Evolutionary conservation across 2,888 invertebrate genomes (phyloP).

Genomic region (Andrena chrysosceles): DNA sequence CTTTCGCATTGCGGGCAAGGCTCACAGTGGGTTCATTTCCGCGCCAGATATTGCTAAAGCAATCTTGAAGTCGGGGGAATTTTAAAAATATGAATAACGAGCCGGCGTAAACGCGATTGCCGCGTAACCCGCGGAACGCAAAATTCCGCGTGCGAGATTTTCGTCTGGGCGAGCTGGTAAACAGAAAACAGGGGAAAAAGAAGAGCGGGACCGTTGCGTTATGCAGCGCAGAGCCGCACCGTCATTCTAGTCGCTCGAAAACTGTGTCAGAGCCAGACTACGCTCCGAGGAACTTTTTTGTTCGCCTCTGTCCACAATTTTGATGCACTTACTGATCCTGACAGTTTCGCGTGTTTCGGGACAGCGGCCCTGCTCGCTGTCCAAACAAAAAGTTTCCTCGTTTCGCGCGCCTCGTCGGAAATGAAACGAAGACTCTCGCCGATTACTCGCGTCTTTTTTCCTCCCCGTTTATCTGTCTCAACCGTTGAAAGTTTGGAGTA

Average conservation of each 20-base stretch:
- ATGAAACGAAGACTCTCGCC: conserved; percentile 37
- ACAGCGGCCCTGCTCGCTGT: conserved; percentile 28
- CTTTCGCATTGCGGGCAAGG: background rate
- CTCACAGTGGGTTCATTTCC: background rate
- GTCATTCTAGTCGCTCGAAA: conserved; percentile 35
- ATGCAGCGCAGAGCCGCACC: conserved; percentile 14
- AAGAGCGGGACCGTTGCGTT: conserved; percentile 12
- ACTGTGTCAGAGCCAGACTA: conserved; percentile 57
- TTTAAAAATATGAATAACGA: background rate
- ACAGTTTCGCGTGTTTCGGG: conserved; percentile 51
- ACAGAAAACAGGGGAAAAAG: conserved; percentile 25
- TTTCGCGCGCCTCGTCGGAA: conserved; percentile 35
- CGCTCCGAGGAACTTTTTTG: conserved; percentile 42
- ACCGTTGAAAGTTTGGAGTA: background rate
- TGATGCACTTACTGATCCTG: conserved; percentile 63
- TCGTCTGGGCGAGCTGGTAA: conserved; percentile 18
- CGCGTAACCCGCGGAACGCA: background rate
- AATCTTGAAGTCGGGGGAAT: background rate
- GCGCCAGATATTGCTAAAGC: background rate
- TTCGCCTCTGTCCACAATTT: conserved; percentile 52
- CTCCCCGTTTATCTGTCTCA: background rate
- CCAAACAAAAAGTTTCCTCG: conserved; percentile 52
- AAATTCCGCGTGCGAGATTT: conserved; percentile 18
- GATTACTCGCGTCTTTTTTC: conserved; percentile 2
- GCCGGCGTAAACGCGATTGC: conserved; percentile 17